Conservation (phyloP, 2,888 invertebrate species). For the Portevinia maculata region DNA sequence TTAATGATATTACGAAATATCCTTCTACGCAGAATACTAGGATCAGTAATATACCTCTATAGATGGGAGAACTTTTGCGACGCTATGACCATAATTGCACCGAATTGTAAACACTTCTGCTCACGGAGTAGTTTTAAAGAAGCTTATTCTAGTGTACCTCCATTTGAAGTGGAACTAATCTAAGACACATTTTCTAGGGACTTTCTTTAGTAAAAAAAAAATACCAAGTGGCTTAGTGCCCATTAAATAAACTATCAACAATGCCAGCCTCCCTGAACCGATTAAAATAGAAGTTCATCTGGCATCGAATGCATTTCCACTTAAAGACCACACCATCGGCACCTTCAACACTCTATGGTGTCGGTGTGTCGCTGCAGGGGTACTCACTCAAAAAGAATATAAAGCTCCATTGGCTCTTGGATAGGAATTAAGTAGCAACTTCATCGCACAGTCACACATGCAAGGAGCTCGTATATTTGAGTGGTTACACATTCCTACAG, state of each 20-base stretch:
- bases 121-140: constrained; percentile 22
- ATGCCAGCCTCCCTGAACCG: constrained; percentile 27
- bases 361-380: too few relatives aligned
- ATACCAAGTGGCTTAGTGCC: constrained; percentile 21
- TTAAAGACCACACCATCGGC: constrained; percentile 26
- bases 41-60: constrained; percentile 13
- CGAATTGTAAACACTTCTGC: constrained; percentile 21
- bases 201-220: constrained; percentile 1
- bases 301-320: constrained; percentile 63
- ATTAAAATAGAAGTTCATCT: constrained; percentile 34
- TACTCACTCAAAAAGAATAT: constrained; percentile 34
- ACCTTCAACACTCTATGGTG: background rate
- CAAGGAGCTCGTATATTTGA: constrained; percentile 50
- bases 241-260: constrained; percentile 58
- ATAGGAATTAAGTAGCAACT: constrained; percentile 58
- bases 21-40: background rate
- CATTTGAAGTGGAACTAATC: constrained; percentile 50
- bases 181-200: constrained; percentile 15
- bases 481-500: constrained; percentile 55
- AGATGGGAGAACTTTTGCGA: background rate
- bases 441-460: constrained; percentile 42
- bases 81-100: constrained; percentile 30
- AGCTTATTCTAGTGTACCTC: constrained; percentile 39
- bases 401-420: constrained; percentile 30
- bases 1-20: constrained; percentile 70